These are phyloP conservation scores for Brienomyrus longianalis DNA, from an alignment of 2,113 vertebrate species.

Conservation along the genomic window DNA sequence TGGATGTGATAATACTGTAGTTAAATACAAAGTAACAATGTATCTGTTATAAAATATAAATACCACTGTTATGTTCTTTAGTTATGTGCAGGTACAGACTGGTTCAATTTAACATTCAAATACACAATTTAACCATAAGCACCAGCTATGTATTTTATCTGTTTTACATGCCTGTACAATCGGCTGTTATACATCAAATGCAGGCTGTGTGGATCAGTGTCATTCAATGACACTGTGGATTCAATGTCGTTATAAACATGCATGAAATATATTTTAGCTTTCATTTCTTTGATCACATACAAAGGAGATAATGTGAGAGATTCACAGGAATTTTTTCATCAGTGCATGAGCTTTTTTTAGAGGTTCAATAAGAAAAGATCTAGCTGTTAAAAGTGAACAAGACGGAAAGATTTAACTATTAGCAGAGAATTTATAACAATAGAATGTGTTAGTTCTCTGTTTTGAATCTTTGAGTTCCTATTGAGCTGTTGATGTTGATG, in stretches of 20 bases:
- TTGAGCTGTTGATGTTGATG: neutral
- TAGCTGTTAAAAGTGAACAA: slow-evolving; percentile 5
- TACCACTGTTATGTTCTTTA: neutral
- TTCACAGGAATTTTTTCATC: neutral
- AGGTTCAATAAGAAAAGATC: neutral
- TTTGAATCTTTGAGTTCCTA: neutral
- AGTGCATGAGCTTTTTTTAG: neutral
- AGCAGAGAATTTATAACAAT: neutral
- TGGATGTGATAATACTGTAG: neutral
- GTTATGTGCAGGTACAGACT: neutral
- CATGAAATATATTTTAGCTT: neutral
- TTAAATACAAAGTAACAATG: neutral
- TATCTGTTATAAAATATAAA: neutral
- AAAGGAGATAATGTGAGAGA: neutral
- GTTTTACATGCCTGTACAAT: neutral
- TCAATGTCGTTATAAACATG: neutral
- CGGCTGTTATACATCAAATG: too few relatives aligned
- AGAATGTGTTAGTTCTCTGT: neutral
- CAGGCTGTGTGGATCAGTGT: too few relatives aligned
- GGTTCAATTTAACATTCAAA: neutral
- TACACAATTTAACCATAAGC: neutral
- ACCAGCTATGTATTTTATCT: neutral
- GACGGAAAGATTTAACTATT: neutral
- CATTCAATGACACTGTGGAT: neutral
- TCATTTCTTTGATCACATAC: neutral